These are phyloP conservation scores for Rhynchopsitta pachyrhyncha DNA, from an alignment of 2,113 vertebrate species.

Conservation along the genomic window DNA sequence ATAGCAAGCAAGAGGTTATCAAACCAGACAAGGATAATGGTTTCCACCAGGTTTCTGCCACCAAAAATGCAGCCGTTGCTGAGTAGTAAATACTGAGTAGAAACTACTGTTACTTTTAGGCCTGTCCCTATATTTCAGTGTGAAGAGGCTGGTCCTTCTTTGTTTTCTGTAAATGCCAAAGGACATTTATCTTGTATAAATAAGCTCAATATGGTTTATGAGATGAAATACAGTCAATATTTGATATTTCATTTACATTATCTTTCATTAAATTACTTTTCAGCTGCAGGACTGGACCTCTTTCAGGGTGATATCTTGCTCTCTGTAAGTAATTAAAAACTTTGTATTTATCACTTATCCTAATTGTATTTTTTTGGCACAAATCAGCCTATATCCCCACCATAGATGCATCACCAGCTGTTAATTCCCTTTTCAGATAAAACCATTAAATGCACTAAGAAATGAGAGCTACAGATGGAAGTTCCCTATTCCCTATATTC, in stretches of 20 bases:
- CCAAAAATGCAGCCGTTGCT: neutral
- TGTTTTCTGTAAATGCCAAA: neutral
- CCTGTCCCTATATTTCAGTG: neutral
- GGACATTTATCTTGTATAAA: neutral
- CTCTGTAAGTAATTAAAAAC: slow-evolving; percentile 64
- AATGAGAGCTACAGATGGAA: slow-evolving; percentile 80
- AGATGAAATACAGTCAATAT: neutral
- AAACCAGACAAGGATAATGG: neutral
- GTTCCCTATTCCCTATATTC: slow-evolving; percentile 89
- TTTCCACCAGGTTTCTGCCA: neutral
- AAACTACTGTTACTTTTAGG: neutral
- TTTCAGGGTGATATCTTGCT: slow-evolving; percentile 88
- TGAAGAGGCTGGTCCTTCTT: neutral
- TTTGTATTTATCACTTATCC: neutral
- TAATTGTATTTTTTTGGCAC: neutral
- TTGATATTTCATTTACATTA: neutral
- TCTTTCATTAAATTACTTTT: neutral
- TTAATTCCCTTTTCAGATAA: slow-evolving; percentile 57
- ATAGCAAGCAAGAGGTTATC: neutral
- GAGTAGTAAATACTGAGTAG: neutral
- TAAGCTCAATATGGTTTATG: neutral
- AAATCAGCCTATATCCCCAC: neutral
- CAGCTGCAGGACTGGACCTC: slow-evolving; percentile 81
- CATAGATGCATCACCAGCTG: neutral
- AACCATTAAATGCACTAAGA: slow-evolving; percentile 77